A percentile compares a stretch with the other conserved stretches of the same genome.
Conservation (phyloP, 2,888 invertebrate genomes). For the Trissolcus japonicus region DNA sequence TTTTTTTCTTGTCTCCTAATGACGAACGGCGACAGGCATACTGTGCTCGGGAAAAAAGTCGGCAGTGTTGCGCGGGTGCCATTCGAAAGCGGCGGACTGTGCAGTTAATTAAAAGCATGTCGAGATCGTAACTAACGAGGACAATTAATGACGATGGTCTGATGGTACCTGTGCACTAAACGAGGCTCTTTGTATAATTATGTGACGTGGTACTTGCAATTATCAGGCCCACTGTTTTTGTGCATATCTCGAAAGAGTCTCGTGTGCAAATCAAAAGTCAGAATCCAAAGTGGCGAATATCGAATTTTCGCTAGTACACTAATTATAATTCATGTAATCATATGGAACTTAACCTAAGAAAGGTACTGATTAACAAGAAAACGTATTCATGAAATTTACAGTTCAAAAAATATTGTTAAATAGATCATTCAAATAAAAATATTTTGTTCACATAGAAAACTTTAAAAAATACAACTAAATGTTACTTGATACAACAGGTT, state of each 20-base stretch:
- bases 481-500: too few relatives aligned
- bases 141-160: constrained; percentile 61
- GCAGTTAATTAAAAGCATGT: constrained; percentile 62
- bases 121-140: constrained; percentile 59
- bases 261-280: constrained; percentile 16
- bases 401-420: too few relatives aligned
- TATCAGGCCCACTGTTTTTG: constrained; percentile 43
- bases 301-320: constrained; percentile 44
- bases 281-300: constrained; percentile 28
- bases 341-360: too few relatives aligned
- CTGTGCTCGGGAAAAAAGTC: constrained; percentile 42
- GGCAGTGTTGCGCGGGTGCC: constrained; percentile 36
- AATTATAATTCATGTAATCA: constrained; percentile 62
- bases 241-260: constrained; percentile 32
- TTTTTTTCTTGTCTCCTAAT: constrained; percentile 57
- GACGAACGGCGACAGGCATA: constrained; percentile 52
- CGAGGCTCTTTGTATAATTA: constrained; percentile 59
- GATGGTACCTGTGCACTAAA: constrained; percentile 54
- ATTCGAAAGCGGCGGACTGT: constrained; percentile 62
- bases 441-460: too few relatives aligned
- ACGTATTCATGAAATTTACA: too few relatives aligned
- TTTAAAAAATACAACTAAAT: too few relatives aligned
- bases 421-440: too few relatives aligned
- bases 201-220: constrained; percentile 51
- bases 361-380: too few relatives aligned